Conservation (phyloP, 2,113 vertebrate genomes). For the Motacilla tschutschensis region DNA sequence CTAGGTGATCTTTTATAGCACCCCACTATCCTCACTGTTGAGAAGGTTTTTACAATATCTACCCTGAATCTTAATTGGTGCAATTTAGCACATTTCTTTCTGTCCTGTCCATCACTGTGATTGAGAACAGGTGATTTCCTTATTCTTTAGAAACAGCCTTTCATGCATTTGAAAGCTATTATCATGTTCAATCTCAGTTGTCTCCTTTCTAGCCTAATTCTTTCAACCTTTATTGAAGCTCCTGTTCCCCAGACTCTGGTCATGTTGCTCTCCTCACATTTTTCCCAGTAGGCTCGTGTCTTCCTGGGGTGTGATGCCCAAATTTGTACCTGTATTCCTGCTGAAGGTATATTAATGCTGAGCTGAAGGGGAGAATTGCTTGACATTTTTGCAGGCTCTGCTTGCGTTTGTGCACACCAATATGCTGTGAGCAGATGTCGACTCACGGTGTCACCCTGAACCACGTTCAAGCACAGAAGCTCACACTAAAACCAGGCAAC, state of each 20-base stretch:
- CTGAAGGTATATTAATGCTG: neutral
- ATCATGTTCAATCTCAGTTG: constrained; percentile 26
- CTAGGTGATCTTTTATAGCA: neutral
- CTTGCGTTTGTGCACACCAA: neutral
- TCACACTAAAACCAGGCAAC: neutral
- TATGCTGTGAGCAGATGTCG: constrained; percentile 24
- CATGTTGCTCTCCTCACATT: constrained; percentile 1
- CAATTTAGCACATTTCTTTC: constrained; percentile 21
- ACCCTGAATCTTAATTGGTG: constrained; percentile 44
- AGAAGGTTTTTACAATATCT: constrained; percentile 8
- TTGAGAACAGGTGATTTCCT: constrained; percentile 38
- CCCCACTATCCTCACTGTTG: neutral
- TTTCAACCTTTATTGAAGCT: neutral
- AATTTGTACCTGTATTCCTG: neutral
- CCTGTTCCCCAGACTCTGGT: neutral
- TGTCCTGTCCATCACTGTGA: constrained; percentile 24
- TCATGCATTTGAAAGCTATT: constrained; percentile 38
- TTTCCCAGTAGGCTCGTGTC: neutral
- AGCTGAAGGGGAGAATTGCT: neutral
- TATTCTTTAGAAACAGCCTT: constrained; percentile 33
- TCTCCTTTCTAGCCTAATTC: constrained; percentile 9
- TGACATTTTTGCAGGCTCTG: neutral
- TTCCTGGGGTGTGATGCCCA: neutral
- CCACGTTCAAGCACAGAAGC: neutral
- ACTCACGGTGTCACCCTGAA: constrained; percentile 39